These are phyloP conservation scores for Iguana delicatissima DNA, from an alignment of 2,797 vertebrate genomes.

Conservation along the genomic window DNA sequence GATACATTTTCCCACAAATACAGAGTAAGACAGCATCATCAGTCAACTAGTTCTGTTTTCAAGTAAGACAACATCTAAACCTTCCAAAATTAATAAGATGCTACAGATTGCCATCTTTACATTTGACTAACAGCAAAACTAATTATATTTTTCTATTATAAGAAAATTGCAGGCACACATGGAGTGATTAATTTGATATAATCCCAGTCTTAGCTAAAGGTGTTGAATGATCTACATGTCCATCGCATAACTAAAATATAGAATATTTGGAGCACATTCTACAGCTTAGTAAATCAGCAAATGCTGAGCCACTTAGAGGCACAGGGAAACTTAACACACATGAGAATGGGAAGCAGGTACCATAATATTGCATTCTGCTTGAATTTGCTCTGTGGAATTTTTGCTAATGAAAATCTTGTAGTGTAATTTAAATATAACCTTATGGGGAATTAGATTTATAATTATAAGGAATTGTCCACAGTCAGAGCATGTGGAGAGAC, in stretches of 20 bases:
- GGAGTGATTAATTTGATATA: slow-evolving; percentile 29
- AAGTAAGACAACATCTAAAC: background rate
- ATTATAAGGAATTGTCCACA: slow-evolving; percentile 6
- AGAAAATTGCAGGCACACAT: slow-evolving; percentile 10
- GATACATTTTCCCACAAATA: background rate
- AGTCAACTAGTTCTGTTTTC: background rate
- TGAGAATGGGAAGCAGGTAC: background rate
- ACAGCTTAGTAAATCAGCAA: background rate
- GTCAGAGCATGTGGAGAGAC: slow-evolving; percentile 18
- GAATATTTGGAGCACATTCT: background rate
- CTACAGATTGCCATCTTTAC: slow-evolving; percentile 9
- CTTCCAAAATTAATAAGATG: slow-evolving; percentile 31
- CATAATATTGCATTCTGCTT: background rate
- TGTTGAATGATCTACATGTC: slow-evolving; percentile 8
- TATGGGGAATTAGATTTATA: slow-evolving; percentile 11
- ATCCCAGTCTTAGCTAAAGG: slow-evolving; percentile 1
- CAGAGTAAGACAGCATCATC: background rate
- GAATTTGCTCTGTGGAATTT: slow-evolving; percentile 18
- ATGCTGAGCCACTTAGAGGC: background rate
- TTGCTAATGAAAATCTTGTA: slow-evolving; percentile 5
- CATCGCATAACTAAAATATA: slow-evolving; percentile 3
- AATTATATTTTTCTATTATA: slow-evolving; percentile 10
- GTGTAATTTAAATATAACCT: slow-evolving; percentile 24
- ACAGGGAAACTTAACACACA: slow-evolving; percentile 3
- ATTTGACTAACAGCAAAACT: slow-evolving; percentile 10